Base-by-base conservation (phyloP, 2,888 invertebrate genomes). In the Synanthedon tipuliformis region DNA sequence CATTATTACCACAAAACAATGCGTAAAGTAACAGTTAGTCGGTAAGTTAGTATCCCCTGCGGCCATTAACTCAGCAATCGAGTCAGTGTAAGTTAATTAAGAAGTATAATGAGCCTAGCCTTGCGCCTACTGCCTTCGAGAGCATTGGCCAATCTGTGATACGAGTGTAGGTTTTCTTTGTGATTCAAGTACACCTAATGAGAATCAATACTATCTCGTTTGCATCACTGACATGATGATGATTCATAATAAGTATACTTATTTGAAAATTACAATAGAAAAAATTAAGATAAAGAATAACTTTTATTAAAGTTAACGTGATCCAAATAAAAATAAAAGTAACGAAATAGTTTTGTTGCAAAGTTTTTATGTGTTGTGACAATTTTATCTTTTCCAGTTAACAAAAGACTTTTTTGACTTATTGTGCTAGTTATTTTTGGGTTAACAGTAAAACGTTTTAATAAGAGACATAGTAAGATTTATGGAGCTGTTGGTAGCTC, bases 351-450 rank as follows among this genome's bases (percentile, higher is more conserved):
- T 10, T 23, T 23, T 5, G 23, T 51, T 41, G 5, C 41, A 18
- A 41, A 4, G 7, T 23, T 34, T 34, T 34, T 34, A 34, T 34
- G 34, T 54, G 53, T 52, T 48, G 63, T 61, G 63, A 63, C 63
- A 63, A 63, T 59, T 56, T 63, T 63, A 65, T 59, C 62, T 63
- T 60, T 56, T 54, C 51, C 54, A 55, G 60, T 64, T 62, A 64
- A 64, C 56, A 54, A 59, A 56, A 52, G 57, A 50, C 53, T 53
- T 55, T 50, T 40, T 50, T 34, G 10, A 34, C 34, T 34, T 27
- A 7, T 27, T 10, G 34, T 34, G 34, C 34, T 34, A 34, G 34
- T 34, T 34, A 10, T 34, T 34, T 8, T 34, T 8, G 2, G 10
- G 34, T 10, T 34, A 34, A 8, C 10, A 34, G 34, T 34, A 34